Percentiles rank a stretch among this genome's conserved stretches.
These are phyloP conservation scores for Drosophila atripex DNA, from an alignment of 2,888 invertebrate genomes.

Conservation along the genomic window DNA sequence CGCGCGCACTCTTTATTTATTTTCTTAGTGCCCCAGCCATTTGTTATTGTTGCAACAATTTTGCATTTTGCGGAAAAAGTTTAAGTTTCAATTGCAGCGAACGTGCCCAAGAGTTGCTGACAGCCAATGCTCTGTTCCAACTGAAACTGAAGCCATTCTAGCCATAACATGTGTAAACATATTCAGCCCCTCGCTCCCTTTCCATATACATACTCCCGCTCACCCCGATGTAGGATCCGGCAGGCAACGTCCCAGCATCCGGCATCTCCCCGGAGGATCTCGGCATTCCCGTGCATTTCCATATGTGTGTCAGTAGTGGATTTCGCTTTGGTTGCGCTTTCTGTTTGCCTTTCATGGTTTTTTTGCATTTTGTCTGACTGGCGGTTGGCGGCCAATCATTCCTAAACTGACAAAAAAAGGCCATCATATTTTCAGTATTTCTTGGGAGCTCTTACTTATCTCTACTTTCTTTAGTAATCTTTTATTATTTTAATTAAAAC, in stretches of 20 bases:
- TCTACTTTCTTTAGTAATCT: not conserved
- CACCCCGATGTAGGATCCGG: not conserved
- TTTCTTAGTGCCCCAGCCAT: constrained; percentile 43
- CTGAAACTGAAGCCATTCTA: constrained; percentile 50
- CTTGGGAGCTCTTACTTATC: not conserved
- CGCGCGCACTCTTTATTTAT: constrained; percentile 28
- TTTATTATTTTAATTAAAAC: too few species aligned
- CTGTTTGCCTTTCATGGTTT: constrained; percentile 41
- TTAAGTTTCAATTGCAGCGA: constrained; percentile 72
- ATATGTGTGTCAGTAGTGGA: constrained; percentile 69
- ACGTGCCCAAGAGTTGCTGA: constrained; percentile 72
- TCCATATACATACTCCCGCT: not conserved
- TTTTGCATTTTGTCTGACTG: constrained; percentile 42
- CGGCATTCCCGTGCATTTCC: constrained; percentile 22
- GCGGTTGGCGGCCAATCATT: constrained; percentile 25
- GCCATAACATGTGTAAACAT: constrained; percentile 74
- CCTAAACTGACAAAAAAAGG: constrained; percentile 11
- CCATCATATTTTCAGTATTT: not conserved
- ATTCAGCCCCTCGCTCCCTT: constrained; percentile 3
- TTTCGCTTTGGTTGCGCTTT: constrained; percentile 52
- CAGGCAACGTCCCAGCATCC: constrained; percentile 12
- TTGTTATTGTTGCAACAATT: constrained; percentile 63
- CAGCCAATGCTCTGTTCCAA: constrained; percentile 50
- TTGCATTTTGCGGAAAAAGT: constrained; percentile 62
- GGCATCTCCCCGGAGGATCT: constrained; percentile 1